Conservation (phyloP, 2,888 invertebrate species). For the Chelonus formosanus region DNA sequence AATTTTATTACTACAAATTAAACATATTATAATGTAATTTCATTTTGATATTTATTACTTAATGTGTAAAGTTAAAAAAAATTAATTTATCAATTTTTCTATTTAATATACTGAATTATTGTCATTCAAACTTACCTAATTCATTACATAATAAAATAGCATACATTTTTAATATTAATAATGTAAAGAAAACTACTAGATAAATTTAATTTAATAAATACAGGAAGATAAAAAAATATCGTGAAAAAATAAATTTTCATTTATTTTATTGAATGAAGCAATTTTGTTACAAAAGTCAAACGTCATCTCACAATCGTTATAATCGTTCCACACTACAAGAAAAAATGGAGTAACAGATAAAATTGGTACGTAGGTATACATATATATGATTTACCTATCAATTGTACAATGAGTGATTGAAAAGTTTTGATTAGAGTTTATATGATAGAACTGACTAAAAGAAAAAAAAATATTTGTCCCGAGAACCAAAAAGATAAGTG, state of each 20-base stretch:
- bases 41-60: not conserved
- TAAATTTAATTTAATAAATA: too few species aligned
- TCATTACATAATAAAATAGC: too few species aligned
- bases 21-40: not conserved
- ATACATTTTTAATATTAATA: too few species aligned
- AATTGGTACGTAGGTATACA: conserved; percentile 34
- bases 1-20: conserved; percentile 34
- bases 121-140: too few species aligned
- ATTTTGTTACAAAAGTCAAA: conserved; percentile 52
- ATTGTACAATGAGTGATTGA: conserved; percentile 27
- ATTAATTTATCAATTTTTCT: not conserved
- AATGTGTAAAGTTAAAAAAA: not conserved
- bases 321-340: conserved; percentile 17
- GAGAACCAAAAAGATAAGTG: conserved; percentile 35
- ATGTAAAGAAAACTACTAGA: too few species aligned
- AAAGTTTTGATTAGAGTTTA: conserved; percentile 32
- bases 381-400: conserved; percentile 26
- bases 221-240: too few species aligned
- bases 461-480: conserved; percentile 38
- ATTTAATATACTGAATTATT: not conserved
- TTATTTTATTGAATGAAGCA: conserved; percentile 51
- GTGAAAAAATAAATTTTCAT: conserved; percentile 39
- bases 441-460: conserved; percentile 21
- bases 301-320: conserved; percentile 39
- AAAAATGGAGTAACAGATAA: too few species aligned